Percentiles rank a stretch among this genome's conserved stretches.
These are phyloP conservation scores for Larimichthys polyactis DNA, from an alignment of 2,113 vertebrate species.

Conservation along the genomic window DNA sequence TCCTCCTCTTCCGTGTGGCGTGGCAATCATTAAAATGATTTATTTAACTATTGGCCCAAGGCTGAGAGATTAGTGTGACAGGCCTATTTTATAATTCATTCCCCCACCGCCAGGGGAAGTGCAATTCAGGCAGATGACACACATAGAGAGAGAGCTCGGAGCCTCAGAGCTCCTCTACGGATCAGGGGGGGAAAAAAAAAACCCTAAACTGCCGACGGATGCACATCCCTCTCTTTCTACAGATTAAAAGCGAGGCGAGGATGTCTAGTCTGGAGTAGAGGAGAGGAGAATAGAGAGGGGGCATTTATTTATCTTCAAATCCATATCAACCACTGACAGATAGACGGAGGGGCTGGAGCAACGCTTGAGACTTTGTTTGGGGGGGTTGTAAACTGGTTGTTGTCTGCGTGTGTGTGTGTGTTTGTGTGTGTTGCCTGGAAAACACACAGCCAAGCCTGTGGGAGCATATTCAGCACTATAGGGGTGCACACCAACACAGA, in stretches of 20 bases:
- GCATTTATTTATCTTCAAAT: slow-evolving; percentile 77
- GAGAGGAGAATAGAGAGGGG: slow-evolving; percentile 56
- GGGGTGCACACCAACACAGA: slow-evolving; percentile 66
- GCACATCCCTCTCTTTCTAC: slow-evolving; percentile 70
- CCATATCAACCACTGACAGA: slow-evolving; percentile 74
- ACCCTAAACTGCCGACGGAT: slow-evolving; percentile 73
- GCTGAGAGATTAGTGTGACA: slow-evolving; percentile 85
- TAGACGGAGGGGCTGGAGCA: slow-evolving; percentile 41
- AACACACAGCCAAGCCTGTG: slow-evolving; percentile 61
- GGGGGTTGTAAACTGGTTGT: slow-evolving; percentile 50
- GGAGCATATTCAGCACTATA: slow-evolving; percentile 66
- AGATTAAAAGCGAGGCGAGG: slow-evolving; percentile 71
- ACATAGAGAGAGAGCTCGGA: slow-evolving; percentile 71
- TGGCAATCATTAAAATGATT: slow-evolving; percentile 85
- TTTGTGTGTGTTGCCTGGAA: slow-evolving; percentile 23
- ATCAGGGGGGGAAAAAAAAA: slow-evolving; percentile 44
- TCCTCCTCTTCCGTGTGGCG: slow-evolving; percentile 63
- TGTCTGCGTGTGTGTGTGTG: slow-evolving; percentile 23
- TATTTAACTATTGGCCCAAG: slow-evolving; percentile 83
- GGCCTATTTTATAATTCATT: slow-evolving; percentile 85
- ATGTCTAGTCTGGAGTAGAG: slow-evolving; percentile 67
- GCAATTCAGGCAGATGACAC: slow-evolving; percentile 78
- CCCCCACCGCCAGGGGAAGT: slow-evolving; percentile 77
- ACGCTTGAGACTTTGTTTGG: slow-evolving; percentile 49
- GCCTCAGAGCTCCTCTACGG: slow-evolving; percentile 62